phyloP scores from a whole-genome alignment of 2,797 vertebrate species.

The Coranthus polyacanthus region DNA sequence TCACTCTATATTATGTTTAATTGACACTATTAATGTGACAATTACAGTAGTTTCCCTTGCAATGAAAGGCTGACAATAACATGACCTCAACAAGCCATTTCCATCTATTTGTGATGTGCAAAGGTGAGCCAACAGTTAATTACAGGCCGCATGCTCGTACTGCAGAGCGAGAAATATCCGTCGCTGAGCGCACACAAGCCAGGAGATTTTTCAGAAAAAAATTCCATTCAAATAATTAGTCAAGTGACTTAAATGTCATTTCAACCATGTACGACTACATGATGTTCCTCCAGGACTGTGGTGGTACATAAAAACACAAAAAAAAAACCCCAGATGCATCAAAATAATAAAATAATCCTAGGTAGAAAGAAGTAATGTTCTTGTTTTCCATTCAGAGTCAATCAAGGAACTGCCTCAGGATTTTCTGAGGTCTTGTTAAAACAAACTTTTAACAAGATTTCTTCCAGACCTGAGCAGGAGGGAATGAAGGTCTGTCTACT shows the following conservation, averaged over 20 bases:
- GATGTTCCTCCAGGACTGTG: too few relatives aligned
- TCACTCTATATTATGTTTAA: constrained; percentile 39
- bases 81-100: constrained; percentile 40
- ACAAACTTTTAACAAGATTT: too few relatives aligned
- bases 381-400: neutral
- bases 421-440: too few relatives aligned
- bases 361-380: neutral
- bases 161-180: constrained; percentile 1
- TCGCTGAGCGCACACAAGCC: neutral
- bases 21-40: constrained; percentile 46
- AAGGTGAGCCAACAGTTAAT: constrained; percentile 61
- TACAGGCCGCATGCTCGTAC: constrained; percentile 32
- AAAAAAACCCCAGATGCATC: neutral
- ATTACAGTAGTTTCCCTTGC: constrained; percentile 33
- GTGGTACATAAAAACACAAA: too few relatives aligned
- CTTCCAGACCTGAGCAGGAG: neutral
- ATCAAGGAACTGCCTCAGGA: neutral
- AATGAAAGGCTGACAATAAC: constrained; percentile 45
- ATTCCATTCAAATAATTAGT: neutral
- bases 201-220: neutral
- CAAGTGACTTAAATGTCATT: neutral
- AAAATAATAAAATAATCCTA: neutral
- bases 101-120: constrained; percentile 36
- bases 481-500: neutral
- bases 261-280: too few relatives aligned